These are phyloP conservation scores for Cyanoramphus novaezelandiae DNA, from an alignment of 2,113 vertebrate species.

Conservation along the genomic window DNA sequence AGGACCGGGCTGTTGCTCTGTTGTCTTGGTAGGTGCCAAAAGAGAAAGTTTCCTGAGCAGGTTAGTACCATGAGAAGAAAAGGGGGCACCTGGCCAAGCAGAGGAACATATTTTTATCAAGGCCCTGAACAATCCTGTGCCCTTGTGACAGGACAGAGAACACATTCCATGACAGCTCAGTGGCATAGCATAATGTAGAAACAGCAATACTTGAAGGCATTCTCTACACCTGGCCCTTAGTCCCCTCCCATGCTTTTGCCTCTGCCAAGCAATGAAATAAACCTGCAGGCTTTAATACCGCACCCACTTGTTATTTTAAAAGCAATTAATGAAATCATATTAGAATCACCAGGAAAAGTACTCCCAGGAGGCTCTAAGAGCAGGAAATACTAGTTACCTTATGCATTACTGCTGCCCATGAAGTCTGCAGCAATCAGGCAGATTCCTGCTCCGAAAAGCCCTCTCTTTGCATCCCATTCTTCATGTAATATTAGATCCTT, in stretches of 20 bases:
- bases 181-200: background rate
- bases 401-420: background rate
- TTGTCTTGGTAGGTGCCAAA: background rate
- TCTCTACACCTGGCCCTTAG: background rate
- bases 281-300: background rate
- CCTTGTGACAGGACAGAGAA: background rate
- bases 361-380: background rate
- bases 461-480: background rate
- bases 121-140: background rate
- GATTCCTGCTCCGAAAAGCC: background rate
- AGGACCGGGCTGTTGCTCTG: background rate
- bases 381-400: background rate
- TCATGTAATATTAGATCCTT: background rate
- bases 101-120: background rate
- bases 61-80: background rate
- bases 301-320: background rate
- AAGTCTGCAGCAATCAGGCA: background rate
- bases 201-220: background rate
- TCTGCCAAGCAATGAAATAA: background rate
- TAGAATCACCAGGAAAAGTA: background rate
- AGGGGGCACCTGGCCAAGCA: background rate
- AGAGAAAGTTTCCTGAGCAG: background rate
- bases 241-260: background rate
- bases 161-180: accelerated
- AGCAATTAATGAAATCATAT: background rate